A percentile compares a stretch with the other conserved stretches of the same genome.
These are phyloP conservation scores for Coracias cyanogaster DNA, from an alignment of 2,797 vertebrate genomes.

Conservation along the genomic window DNA sequence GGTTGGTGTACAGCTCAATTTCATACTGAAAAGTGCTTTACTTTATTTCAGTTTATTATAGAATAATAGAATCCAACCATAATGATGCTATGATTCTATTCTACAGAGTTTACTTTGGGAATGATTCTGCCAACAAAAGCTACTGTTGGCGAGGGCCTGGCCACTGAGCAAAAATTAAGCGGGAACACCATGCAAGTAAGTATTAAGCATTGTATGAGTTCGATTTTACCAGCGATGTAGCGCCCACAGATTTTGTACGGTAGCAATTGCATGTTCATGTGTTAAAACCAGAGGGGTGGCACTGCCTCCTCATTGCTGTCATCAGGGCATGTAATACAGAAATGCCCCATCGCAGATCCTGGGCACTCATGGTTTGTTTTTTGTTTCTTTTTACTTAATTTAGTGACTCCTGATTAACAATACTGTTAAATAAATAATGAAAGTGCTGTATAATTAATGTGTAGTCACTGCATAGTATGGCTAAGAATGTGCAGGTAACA, in stretches of 20 bases:
- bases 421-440: background rate
- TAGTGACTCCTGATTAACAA: background rate
- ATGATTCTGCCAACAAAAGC: conserved; percentile 79
- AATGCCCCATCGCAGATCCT: rapidly evolving
- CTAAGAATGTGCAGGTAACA: background rate
- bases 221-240: too few relatives aligned
- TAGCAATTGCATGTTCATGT: background rate
- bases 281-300: background rate
- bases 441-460: rapidly evolving
- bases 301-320: background rate
- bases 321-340: background rate
- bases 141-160: conserved; percentile 21
- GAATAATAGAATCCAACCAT: too few relatives aligned
- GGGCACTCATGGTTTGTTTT: background rate
- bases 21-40: background rate
- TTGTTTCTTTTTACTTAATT: background rate
- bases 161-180: background rate
- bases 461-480: background rate
- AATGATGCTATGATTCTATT: too few relatives aligned
- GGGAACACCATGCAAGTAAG: conserved; percentile 39
- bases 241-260: background rate
- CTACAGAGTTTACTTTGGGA: conserved; percentile 75
- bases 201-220: rapidly evolving
- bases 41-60: background rate
- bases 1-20: background rate